Percentiles rank a stretch among this genome's conserved stretches.
These are phyloP conservation scores for Hippopotamyrus pictus DNA, from an alignment of 2,797 vertebrate genomes.

Conservation along the genomic window DNA sequence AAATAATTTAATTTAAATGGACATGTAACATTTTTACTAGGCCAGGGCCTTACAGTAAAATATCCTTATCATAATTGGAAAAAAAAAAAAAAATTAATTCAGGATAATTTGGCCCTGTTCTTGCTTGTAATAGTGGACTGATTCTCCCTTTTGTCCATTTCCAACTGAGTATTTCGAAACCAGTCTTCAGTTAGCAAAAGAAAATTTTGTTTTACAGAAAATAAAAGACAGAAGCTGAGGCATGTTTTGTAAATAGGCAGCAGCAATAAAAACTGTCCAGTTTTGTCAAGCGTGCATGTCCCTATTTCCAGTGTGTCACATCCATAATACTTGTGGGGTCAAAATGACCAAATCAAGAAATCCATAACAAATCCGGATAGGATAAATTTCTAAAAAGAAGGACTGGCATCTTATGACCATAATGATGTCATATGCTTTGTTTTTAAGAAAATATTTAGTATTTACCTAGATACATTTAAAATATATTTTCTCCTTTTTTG, in stretches of 20 bases:
- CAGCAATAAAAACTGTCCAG: constrained; percentile 4
- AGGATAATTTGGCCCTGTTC: not conserved
- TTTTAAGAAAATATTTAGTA: constrained; percentile 24
- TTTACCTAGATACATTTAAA: constrained; percentile 16
- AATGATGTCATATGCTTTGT: not conserved
- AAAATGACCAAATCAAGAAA: constrained; percentile 29
- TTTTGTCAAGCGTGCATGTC: not conserved
- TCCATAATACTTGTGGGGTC: constrained; percentile 20
- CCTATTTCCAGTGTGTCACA: not conserved
- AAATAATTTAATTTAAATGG: not conserved
- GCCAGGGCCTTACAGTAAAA: not conserved
- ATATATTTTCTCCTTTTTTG: constrained; percentile 14
- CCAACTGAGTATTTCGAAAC: not conserved
- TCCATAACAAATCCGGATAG: constrained; percentile 16
- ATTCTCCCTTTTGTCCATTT: not conserved
- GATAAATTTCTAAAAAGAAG: constrained; percentile 13
- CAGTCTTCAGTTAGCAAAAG: not conserved
- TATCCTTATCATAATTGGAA: not conserved
- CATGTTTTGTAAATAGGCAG: constrained; percentile 11
- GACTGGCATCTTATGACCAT: constrained; percentile 20
- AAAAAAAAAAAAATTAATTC: not conserved
- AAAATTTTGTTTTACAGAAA: constrained; percentile 8
- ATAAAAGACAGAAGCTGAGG: constrained; percentile 9
- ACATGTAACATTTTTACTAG: not conserved
- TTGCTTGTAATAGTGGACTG: not conserved